Evolutionary conservation across 2,888 invertebrate genomes (phyloP).

Genomic region (Patella depressa): DNA sequence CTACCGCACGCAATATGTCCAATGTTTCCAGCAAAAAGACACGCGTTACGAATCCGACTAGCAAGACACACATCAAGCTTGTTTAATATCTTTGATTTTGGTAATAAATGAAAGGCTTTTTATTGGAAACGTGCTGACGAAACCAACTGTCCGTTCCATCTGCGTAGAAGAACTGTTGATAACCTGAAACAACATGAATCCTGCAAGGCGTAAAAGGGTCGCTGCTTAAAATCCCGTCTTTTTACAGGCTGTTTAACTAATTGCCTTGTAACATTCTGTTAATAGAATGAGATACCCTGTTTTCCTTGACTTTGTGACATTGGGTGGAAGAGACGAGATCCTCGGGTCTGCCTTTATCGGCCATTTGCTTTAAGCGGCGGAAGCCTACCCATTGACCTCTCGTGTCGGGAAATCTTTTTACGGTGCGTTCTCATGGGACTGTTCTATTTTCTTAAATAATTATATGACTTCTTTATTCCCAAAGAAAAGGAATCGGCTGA

Average conservation of each 20-base stretch:
- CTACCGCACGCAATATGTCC: slow-evolving; percentile 13
- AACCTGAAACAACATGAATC: not conserved
- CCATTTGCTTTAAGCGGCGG: no score
- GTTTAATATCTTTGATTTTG: slow-evolving; percentile 11
- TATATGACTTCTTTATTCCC: no score
- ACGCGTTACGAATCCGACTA: slow-evolving; percentile 2
- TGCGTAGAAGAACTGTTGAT: not conserved
- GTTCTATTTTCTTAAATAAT: no score
- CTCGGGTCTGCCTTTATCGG: no score
- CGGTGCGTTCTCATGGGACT: no score
- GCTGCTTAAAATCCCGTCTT: not conserved
- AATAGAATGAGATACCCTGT: slow-evolving; percentile 7
- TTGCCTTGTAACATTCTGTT: slow-evolving; percentile 3
- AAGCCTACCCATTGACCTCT: no score
- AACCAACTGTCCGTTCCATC: not conserved
- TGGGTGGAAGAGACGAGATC: not conserved
- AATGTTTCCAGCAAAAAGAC: slow-evolving; percentile 7
- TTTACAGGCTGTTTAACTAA: not conserved
- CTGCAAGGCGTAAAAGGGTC: slow-evolving; percentile 9
- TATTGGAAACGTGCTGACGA: slow-evolving; percentile 7
- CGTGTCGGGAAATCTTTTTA: no score
- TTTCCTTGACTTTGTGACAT: slow-evolving; percentile 8
- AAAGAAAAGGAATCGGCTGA: no score
- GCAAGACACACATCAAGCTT: not conserved
- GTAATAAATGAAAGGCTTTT: slow-evolving; percentile 11